Base-by-base conservation (phyloP, 1,140 invertebrate genomes). In the Melitaea cinxia region DNA sequence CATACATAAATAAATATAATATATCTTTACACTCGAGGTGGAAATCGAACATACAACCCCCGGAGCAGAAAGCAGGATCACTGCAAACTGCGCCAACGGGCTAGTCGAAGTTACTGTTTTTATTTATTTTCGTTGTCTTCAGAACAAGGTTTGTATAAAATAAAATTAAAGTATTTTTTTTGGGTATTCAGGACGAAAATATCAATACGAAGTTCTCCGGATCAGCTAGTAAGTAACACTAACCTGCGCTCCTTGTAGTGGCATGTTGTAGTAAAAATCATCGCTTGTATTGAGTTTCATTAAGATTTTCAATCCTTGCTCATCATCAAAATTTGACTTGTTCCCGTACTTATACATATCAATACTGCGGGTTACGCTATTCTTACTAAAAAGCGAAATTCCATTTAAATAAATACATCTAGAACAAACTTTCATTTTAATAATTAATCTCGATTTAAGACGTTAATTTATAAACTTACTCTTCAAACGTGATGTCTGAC, bases 261-360 rank as follows among this genome's bases (percentile, higher is more conserved):
- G 88, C 33, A 83, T 68, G 28, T 82, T 88, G 42, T 88, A 85
- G 52, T 73, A 90, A 52, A 90, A 90, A 50, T 90, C 85, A 45
- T 90, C 85, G n/a, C 61, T 78, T 47, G 79, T 79, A 37, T 86
- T 77, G 0, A 88, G 55, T 24, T 72, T 65, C 35, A 90, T 71
- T 30, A 90, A 65, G 10, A 88, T 73, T 77, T 84, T 88, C 7
- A 90, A 53, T n/a, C 88, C 88, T 71, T 84, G 78, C 45, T 88
- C 85, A 35, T 79, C 86, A 68, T 88, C 88, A 49, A 82, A 90
- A 35, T 47, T 77, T 0, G 88, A 90, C 66, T 90, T 88, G 30
- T 90, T 90, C 2, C 88, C 88, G 49, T 82, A 85, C 35, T 78
- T 85, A 55, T 88, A 90, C 85, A 83, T 90, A 54, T 90, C 78